Percentiles rank a stretch among this genome's conserved stretches.
These are phyloP conservation scores for Callionymus lyra DNA, from an alignment of 2,113 vertebrate genomes.

Conservation along the genomic window DNA sequence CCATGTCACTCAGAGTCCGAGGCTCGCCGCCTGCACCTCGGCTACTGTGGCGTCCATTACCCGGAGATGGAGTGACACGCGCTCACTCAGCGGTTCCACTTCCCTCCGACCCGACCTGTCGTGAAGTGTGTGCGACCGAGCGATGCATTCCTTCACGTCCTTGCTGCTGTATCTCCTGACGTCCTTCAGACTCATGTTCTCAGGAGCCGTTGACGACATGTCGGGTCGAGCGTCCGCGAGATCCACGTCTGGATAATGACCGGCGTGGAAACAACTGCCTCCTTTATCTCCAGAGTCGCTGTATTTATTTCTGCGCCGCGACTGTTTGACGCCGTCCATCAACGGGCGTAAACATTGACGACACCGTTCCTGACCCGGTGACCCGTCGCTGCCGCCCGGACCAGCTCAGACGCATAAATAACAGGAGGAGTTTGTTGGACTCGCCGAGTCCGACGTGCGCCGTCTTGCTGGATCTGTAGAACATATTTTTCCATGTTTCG, in stretches of 20 bases:
- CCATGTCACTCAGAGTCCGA: conserved; percentile 9
- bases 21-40: not conserved
- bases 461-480: conserved; percentile 27
- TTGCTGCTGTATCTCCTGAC: not conserved
- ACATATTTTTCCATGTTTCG: conserved; percentile 18
- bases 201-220: conserved; percentile 14
- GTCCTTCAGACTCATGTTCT: conserved; percentile 23
- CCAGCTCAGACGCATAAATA: conserved; percentile 43
- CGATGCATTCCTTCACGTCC: conserved; percentile 34
- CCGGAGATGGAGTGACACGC: no score
- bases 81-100: no score
- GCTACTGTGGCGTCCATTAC: conserved; percentile 20
- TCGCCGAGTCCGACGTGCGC: conserved; percentile 17
- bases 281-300: no score
- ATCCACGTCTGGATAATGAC: no score
- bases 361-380: conserved; percentile 19
- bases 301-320: no score
- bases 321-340: no score
- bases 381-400: conserved; percentile 37
- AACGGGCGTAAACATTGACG: conserved; percentile 28
- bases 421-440: conserved; percentile 16
- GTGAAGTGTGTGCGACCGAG: conserved; percentile 7
- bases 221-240: no score
- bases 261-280: no score
- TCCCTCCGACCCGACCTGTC: conserved; percentile 10